Evolutionary conservation across 2,888 invertebrate genomes (phyloP), one percentile per base, ranked within the genome.

Genomic region (Drosophila sordidapex): DNA sequence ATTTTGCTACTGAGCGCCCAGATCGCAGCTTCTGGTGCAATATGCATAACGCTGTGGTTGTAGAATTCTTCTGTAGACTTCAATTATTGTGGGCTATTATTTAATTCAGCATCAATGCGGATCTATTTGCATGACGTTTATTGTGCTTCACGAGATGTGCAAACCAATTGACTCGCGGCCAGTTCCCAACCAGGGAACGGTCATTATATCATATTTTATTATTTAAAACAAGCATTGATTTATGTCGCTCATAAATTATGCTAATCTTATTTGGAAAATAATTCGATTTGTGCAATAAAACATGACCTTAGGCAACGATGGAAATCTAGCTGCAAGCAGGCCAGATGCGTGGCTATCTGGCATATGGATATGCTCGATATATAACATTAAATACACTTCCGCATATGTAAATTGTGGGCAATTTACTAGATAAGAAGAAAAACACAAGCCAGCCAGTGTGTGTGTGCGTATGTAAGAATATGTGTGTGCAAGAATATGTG

Each of bases 11-110:
- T 79, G 13, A 21, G 31, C 46, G 11, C 11, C 11, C 15, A 21
- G 29, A 18, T 21, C 31, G 38, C 18, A 35, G 25, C 36, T n/a
- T 46, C 40, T 29, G 40, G 13, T 38, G n/a, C 27, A 56, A 38
- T 29, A 25, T 27, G 56, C 27, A 25, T 36, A 57, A 52, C 29
- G 57, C n/a, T 5, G 2, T 43, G 8, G 49, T 10, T 57, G 52
- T 46, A 61, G 53, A 60, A 36, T 36, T 60, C 25, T 54, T 35
- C 15, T 38, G 35, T 43, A 49, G 31, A 33, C 15, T 29, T n/a
- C 53, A 59, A 62, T 68, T 33, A 66, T 38, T 61, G 57, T 46
- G 69, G 69, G 58, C 73, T 87, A 81, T 89, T 86, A 89, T 87
- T 87, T 89, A 89, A 87, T 36, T 74, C 68, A 67, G 51, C 61